Conservation (phyloP, 2,888 invertebrate genomes). For the Nemapogon koenigi region DNA sequence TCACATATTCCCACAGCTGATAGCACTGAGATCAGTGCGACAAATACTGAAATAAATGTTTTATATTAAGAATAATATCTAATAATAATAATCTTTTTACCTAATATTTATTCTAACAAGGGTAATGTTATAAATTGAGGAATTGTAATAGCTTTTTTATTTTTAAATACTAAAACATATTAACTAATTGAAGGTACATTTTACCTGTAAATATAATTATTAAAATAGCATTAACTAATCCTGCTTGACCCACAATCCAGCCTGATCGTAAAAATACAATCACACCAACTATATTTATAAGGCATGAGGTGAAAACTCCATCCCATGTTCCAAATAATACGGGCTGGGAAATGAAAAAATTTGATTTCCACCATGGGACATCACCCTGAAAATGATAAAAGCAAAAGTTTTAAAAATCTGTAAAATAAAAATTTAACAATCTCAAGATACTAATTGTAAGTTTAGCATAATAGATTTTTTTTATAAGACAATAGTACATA, state of each 20-base stretch:
- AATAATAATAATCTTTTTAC: no score
- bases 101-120: no score
- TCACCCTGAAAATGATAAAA: slow-evolving; percentile 64
- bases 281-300: slow-evolving; percentile 97
- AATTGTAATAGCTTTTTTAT: background rate
- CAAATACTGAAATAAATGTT: slow-evolving; percentile 73
- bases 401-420: no score
- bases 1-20: slow-evolving; percentile 98
- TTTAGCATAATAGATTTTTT: no score
- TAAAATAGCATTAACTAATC: slow-evolving; percentile 78
- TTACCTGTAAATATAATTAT: slow-evolving; percentile 84
- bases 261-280: slow-evolving; percentile 96
- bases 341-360: slow-evolving; percentile 95
- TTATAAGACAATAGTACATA: no score
- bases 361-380: slow-evolving; percentile 95
- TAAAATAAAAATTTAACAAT: no score
- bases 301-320: slow-evolving; percentile 96
- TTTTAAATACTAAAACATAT: background rate
- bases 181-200: slow-evolving; percentile 11
- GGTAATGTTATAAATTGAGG: no score
- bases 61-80: no score
- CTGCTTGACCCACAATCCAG: slow-evolving; percentile 96
- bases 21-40: slow-evolving; percentile 90
- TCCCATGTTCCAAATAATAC: slow-evolving; percentile 98
- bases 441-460: no score